phyloP scores from a whole-genome alignment of 1,140 invertebrate species.

The Adelges cooleyi region DNA sequence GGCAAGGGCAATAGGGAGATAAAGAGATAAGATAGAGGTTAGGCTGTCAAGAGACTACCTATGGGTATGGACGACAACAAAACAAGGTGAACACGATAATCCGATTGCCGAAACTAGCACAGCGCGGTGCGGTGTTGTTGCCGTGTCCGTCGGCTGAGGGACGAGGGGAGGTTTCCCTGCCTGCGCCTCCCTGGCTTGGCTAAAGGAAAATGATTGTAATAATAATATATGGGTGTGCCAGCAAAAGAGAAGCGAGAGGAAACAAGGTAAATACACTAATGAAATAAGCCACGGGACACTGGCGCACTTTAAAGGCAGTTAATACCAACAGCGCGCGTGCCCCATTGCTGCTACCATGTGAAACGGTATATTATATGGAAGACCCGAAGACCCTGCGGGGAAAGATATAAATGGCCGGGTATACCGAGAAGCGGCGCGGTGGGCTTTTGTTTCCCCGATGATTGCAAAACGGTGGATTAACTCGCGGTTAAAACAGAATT shows the following conservation, averaged over 20 bases:
- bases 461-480: constrained; percentile 27
- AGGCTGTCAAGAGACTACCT: constrained; percentile 6
- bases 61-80: constrained; percentile 7
- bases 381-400: neutral
- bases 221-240: no score
- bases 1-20: neutral
- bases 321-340: neutral
- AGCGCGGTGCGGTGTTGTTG: neutral
- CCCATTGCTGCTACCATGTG: neutral
- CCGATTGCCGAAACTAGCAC: constrained; percentile 12
- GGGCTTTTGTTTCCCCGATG: constrained; percentile 16
- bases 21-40: constrained; percentile 23
- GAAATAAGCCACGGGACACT: constrained; percentile 26
- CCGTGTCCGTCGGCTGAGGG: neutral
- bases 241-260: neutral
- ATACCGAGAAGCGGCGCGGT: no score
- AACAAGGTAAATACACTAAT: constrained; percentile 27
- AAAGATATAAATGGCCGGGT: neutral
- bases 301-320: constrained; percentile 23
- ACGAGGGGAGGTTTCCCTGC: no score
- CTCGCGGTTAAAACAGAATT: neutral
- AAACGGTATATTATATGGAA: constrained; percentile 6
- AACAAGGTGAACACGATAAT: constrained; percentile 22
- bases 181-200: no score
- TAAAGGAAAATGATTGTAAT: no score